Evolutionary conservation across 1,140 invertebrate species (phyloP).

Genomic region (Idris sp.): DNA sequence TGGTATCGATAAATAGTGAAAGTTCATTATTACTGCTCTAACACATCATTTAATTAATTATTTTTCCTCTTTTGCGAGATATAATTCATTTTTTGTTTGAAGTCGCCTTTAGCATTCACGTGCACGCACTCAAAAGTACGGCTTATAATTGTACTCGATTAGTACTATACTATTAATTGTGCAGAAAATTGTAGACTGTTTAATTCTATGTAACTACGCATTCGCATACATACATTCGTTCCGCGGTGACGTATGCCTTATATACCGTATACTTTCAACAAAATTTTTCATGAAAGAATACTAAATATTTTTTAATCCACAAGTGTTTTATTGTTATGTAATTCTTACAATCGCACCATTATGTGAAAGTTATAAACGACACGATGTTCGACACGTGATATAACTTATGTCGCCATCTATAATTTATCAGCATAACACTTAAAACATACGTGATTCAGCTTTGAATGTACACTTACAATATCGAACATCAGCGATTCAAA

Average conservation of each 20-base stretch:
- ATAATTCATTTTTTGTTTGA: constrained; percentile 30
- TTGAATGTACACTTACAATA: constrained; percentile 34
- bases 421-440: constrained; percentile 43
- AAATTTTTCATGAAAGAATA: constrained; percentile 1
- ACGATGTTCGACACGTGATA: constrained; percentile 22
- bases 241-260: neutral
- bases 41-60: constrained; percentile 47
- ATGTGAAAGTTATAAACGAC: constrained; percentile 33
- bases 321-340: constrained; percentile 19
- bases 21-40: constrained; percentile 40
- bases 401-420: constrained; percentile 38
- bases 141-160: constrained; percentile 36
- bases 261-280: constrained; percentile 7
- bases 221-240: constrained; percentile 5
- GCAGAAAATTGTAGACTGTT: constrained; percentile 23
- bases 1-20: constrained; percentile 28
- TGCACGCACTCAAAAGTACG: constrained; percentile 14
- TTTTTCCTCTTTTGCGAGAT: constrained; percentile 25
- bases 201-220: constrained; percentile 36
- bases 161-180: constrained; percentile 31
- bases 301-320: neutral
- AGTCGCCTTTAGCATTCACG: constrained; percentile 22
- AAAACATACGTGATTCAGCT: constrained; percentile 41
- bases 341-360: constrained; percentile 20
- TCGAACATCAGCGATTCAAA: constrained; percentile 36